Evolutionary conservation across 2,113 vertebrate genomes (phyloP), one percentile per base, ranked within the genome.

Genomic region (Calonectris borealis): DNA sequence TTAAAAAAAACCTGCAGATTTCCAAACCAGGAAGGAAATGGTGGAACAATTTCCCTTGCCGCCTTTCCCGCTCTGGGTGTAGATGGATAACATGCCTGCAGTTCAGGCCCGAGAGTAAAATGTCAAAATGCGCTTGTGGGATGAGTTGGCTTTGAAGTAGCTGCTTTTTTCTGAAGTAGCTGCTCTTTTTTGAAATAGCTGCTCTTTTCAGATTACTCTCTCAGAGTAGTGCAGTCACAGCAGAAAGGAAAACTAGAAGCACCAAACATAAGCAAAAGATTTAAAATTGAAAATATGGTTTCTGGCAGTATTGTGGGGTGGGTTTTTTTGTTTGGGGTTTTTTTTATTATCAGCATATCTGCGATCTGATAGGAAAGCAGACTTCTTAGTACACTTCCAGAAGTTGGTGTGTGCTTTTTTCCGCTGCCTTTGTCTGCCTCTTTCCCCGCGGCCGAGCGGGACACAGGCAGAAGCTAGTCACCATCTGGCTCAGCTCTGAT

Each of bases 381-480:
- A 64, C n/a, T 27, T 38, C n/a, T 72, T 20, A 11, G 21, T 24
- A 38, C 22, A 2, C 51, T 81, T 76, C 40, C 51, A 77, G 60
- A 60, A 79, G 34, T 9, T 81, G 70, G 20, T 58, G 10, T 44
- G 42, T 54, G 19, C 42, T 55, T 77, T 40, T 65, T 29, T 13
- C 1, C 62, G 14, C 72, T 14, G 38, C n/a, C n/a, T 87, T 84
- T 69, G 22, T 62, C 81, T 91, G 34, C 60, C 44, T 80, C 70
- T 62, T 80, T 55, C 86, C 62, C 52, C 57, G 78, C 34, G 0
- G 0, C 64, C 51, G 70, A 87, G 90, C 0, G 0, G 38, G 36
- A 79, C 58, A 9, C 36, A 32, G 77, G 88, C 77, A 84, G 86
- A 69, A 92, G 83, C 81, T 42, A 65, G 93, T 92, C 88, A 40